Conservation (phyloP, 1,140 invertebrate genomes). For the Pogonomyrmex californicus region DNA sequence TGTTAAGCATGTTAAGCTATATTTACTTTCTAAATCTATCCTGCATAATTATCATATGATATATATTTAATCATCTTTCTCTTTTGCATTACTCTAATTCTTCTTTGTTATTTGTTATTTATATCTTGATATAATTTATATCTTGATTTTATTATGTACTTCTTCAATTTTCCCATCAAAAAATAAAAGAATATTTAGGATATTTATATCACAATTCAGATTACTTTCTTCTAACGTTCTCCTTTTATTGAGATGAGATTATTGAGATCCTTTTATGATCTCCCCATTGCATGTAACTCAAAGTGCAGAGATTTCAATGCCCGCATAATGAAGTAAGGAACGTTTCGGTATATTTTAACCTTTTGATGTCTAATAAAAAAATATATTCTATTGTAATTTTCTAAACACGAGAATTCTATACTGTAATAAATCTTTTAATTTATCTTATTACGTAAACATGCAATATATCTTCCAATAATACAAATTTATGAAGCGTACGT, state of each 20-base stretch:
- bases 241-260: neutral
- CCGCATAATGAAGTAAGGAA: neutral
- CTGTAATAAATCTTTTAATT: neutral
- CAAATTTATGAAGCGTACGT: neutral
- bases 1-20: conserved; percentile 41
- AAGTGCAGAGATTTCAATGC: conserved; percentile 23
- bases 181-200: neutral
- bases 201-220: neutral
- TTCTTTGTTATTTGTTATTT: neutral
- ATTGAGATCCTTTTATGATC: too few species aligned
- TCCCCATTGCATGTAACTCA: neutral
- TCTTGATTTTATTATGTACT: neutral
- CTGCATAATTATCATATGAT: conserved; percentile 9
- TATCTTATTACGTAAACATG: neutral
- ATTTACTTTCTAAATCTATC: conserved; percentile 50
- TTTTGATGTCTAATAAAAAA: conserved; percentile 8
- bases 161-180: neutral
- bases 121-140: conserved; percentile 7
- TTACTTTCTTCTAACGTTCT: neutral
- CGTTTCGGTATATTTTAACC: neutral
- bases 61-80: conserved; percentile 18
- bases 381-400: neutral
- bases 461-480: neutral
- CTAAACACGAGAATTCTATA: neutral
- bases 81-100: neutral